phyloP scores from a whole-genome alignment of 2,797 vertebrate species.

The Microctenopoma lineatum region DNA sequence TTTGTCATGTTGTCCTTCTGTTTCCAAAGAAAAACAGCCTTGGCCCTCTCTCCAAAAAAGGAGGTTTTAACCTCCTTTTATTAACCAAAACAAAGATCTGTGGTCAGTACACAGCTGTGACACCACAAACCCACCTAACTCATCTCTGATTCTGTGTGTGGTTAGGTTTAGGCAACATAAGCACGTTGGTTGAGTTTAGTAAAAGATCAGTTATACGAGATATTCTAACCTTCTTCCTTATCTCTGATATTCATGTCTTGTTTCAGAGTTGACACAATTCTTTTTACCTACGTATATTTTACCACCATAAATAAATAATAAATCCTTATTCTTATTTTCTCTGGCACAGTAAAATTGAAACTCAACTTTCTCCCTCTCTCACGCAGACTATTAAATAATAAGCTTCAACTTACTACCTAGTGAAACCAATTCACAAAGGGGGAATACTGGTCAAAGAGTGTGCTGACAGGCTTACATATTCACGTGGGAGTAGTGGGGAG shows the following conservation, averaged over 20 bases:
- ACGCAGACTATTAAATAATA: conserved; percentile 38
- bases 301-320: background rate
- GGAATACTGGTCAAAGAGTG: conserved; percentile 57
- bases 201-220: no score
- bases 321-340: background rate
- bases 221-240: background rate
- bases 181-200: no score
- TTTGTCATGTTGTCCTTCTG: background rate
- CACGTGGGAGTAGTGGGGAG: conserved; percentile 48
- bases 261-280: conserved; percentile 18
- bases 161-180: no score
- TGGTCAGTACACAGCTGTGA: no score
- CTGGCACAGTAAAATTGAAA: conserved; percentile 17
- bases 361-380: conserved; percentile 2
- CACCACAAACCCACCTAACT: no score
- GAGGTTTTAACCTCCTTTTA: no score
- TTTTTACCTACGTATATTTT: background rate
- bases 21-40: background rate
- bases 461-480: conserved; percentile 51
- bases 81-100: no score
- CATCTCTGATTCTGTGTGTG: no score
- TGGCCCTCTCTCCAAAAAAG: no score
- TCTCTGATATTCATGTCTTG: background rate
- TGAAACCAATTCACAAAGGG: conserved; percentile 49
- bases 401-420: conserved; percentile 34